Evolutionary conservation across 2,797 vertebrate genomes (phyloP).

Genomic region (Aeoliscus strigatus): DNA sequence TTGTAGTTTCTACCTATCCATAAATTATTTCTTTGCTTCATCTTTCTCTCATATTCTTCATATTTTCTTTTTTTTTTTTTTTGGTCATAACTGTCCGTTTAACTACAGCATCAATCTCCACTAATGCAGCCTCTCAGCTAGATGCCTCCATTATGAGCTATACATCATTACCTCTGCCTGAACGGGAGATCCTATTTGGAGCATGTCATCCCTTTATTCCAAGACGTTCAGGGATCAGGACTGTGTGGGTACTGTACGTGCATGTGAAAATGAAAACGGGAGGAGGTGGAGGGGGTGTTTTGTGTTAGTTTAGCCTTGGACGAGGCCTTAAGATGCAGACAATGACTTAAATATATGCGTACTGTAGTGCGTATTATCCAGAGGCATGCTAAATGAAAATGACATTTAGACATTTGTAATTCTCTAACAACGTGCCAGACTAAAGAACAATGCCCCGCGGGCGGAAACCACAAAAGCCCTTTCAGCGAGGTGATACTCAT

Average conservation of each 20-base stretch:
- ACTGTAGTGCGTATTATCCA: conserved; percentile 46
- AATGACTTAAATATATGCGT: conserved; percentile 35
- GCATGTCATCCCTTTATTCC: conserved; percentile 48
- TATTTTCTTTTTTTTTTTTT: conserved; percentile 5
- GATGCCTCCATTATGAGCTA: conserved; percentile 26
- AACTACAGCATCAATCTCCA: conserved; percentile 35
- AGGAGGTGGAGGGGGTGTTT: background rate
- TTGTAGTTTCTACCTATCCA: conserved; percentile 13
- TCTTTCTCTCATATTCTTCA: no score
- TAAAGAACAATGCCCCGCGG: conserved; percentile 47
- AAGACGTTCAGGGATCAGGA: conserved; percentile 10
- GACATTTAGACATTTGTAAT: conserved; percentile 52
- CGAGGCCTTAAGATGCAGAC: conserved; percentile 18
- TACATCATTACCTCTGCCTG: conserved; percentile 48
- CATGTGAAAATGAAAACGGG: conserved; percentile 4
- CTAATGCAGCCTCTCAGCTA: conserved; percentile 14
- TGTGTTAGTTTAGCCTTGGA: conserved; percentile 2
- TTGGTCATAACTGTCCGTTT: conserved; percentile 32
- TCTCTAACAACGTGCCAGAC: conserved; percentile 26
- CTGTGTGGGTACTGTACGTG: conserved; percentile 3
- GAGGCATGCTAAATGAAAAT: conserved; percentile 49
- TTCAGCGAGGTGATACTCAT: conserved; percentile 37
- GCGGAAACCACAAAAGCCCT: conserved; percentile 44
- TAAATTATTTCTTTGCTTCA: conserved; percentile 18
- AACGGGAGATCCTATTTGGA: conserved; percentile 47